A percentile compares a stretch with the other conserved stretches of the same genome.
phyloP scores from a whole-genome alignment of 1,140 invertebrate species.

The Atopsyche davidsoni region DNA sequence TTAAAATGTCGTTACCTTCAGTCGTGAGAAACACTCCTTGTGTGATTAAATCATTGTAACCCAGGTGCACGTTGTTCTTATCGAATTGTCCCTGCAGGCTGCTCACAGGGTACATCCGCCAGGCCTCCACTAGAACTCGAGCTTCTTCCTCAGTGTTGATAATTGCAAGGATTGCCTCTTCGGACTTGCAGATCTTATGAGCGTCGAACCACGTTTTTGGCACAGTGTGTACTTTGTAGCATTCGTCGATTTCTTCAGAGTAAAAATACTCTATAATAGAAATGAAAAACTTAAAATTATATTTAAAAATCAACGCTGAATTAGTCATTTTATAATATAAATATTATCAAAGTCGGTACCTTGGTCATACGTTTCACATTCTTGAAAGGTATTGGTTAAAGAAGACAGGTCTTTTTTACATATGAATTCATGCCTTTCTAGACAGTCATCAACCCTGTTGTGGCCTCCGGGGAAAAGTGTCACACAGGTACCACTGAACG shows the following conservation, averaged over 20 bases:
- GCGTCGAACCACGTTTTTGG: slow-evolving; percentile 12
- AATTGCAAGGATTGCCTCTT: slow-evolving; percentile 24
- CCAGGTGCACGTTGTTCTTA: slow-evolving; percentile 8
- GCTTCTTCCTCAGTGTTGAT: slow-evolving; percentile 20
- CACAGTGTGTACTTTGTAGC: not conserved
- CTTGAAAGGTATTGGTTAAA: not conserved
- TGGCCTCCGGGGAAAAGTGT: no score
- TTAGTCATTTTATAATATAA: not conserved
- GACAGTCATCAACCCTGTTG: not conserved
- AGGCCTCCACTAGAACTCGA: not conserved
- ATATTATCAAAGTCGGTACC: not conserved
- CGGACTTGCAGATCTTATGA: slow-evolving; percentile 10
- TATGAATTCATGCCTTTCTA: no score
- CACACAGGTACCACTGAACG: no score
- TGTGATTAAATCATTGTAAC: slow-evolving; percentile 13
- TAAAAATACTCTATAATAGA: slow-evolving; percentile 5
- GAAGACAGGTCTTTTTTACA: not conserved
- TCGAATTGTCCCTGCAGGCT: slow-evolving; percentile 8
- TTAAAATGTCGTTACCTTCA: slow-evolving; percentile 10
- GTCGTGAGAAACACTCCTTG: slow-evolving; percentile 7
- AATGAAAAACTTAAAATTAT: not conserved
- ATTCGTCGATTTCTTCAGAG: not conserved
- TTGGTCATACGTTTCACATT: slow-evolving; percentile 1
- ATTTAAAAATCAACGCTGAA: no score
- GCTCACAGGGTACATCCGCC: slow-evolving; percentile 3